A percentile compares a stretch with the other conserved stretches of the same genome.
Evolutionary conservation across 2,113 vertebrate genomes (phyloP).

Genomic region (Caranx melampygus): DNA sequence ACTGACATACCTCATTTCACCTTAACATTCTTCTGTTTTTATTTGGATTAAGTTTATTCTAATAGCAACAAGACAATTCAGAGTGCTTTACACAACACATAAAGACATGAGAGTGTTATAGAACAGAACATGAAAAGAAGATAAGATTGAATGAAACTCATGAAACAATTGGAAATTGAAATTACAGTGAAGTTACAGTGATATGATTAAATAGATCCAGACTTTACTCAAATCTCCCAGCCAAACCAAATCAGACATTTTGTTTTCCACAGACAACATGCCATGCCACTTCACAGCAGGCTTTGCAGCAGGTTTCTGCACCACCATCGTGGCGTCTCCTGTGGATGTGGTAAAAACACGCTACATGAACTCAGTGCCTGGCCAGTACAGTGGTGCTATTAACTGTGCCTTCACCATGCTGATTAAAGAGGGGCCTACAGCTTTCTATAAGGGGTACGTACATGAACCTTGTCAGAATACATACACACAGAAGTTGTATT

Average conservation of each 20-base stretch:
- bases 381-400: constrained; percentile 83
- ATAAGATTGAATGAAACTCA: not conserved
- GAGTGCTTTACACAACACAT: not conserved
- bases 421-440: constrained; percentile 84
- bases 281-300: constrained; percentile 92
- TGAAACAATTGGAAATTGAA: not conserved
- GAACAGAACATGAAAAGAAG: not conserved
- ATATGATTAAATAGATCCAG: not conserved
- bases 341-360: constrained; percentile 95
- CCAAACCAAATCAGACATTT: not conserved
- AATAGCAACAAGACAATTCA: too few species aligned
- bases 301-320: constrained; percentile 91
- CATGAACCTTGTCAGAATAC: not conserved
- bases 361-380: constrained; percentile 88
- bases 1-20: not conserved
- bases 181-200: not conserved
- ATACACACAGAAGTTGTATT: not conserved
- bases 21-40: not conserved
- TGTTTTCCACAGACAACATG: constrained; percentile 83
- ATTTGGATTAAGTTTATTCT: too few species aligned
- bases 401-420: constrained; percentile 88
- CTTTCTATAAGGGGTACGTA: constrained; percentile 92
- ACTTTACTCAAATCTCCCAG: not conserved
- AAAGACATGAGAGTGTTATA: not conserved
- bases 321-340: constrained; percentile 89